Percentiles rank a stretch among this genome's conserved stretches.
phyloP scores from a whole-genome alignment of 1,140 invertebrate genomes.

The Drosophila ironensis region DNA sequence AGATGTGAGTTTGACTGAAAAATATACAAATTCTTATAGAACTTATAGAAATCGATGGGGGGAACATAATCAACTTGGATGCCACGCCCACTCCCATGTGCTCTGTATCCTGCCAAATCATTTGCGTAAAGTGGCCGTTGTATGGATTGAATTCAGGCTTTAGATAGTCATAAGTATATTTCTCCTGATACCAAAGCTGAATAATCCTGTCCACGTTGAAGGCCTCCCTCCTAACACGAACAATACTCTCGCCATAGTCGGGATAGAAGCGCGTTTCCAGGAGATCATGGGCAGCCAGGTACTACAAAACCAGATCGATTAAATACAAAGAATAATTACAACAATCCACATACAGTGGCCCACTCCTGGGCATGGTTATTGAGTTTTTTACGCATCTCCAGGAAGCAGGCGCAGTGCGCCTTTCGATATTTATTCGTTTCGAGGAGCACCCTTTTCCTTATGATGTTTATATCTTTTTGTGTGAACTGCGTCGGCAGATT shows the following conservation, averaged over 20 bases:
- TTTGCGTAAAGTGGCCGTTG: conserved; percentile 87
- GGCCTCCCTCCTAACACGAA: conserved; percentile 82
- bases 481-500: background rate
- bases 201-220: conserved; percentile 15
- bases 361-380: conserved; percentile 46
- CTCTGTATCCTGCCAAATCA: conserved; percentile 87
- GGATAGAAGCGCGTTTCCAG: conserved; percentile 58
- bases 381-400: conserved; percentile 21
- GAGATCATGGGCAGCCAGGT: conserved; percentile 35
- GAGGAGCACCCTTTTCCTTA: no score
- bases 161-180: conserved; percentile 84
- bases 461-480: background rate
- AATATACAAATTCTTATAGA: background rate
- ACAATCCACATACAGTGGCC: conserved; percentile 52
- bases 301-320: conserved; percentile 10
- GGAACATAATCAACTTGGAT: conserved; percentile 10
- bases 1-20: conserved; percentile 20
- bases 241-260: conserved; percentile 62
- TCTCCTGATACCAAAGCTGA: conserved; percentile 86
- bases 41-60: no score
- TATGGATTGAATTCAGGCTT: conserved; percentile 48
- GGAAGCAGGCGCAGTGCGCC: conserved; percentile 15
- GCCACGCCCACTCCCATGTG: conserved; percentile 88
- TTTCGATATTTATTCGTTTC: conserved; percentile 41
- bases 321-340: background rate